Base-by-base conservation (phyloP, 2,113 vertebrate genomes). In the Rhagologus leucostigma region DNA sequence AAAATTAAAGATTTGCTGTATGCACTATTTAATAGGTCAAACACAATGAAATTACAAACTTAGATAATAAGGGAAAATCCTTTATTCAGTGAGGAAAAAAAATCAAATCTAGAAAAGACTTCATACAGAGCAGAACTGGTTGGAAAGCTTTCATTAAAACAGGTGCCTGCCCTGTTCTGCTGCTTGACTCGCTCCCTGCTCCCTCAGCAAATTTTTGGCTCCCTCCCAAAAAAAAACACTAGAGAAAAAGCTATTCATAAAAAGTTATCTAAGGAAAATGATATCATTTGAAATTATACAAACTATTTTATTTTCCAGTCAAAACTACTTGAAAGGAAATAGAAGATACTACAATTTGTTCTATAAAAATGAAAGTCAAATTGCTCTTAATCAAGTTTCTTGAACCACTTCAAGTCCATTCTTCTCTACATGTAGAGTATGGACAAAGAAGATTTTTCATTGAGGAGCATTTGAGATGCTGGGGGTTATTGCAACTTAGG, bases 11-110 rank as follows among this genome's bases (percentile, higher is more conserved):
- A 65, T 78, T n/a, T 74, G 30, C 44, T 78, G 39, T 44, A 39
- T 60, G 74, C 26, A 44, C 73, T 75, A 95, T 65, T 68, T 91
- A 93, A 93, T 78, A 81, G 60, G 73, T 75, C 86, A 92, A 75
- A 91, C 44, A 87, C 50, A 91, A 87, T 46, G 41, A 79, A 85
- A 83, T 79, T 79, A 82, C 64, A 92, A 55, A 79, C 9, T 26
- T 16, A 89, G 65, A 84, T 70, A 69, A 68, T 23, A 56, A 81
- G 24, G 7, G 24, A 89, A 41, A 95, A 87, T 32, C 44, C 32
- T 68, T 78, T 50, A 74, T 46, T 86, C 37, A 9, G 10, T 55
- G 19, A 35, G 35, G 6, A 64, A 67, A 62, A 55, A 47, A 53
- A 71, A 30, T 11, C 16, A 73, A 16, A 33, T 53, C 39, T 55